Base-by-base conservation (phyloP, 2,113 vertebrate genomes). In the Tetrao urogallus region DNA sequence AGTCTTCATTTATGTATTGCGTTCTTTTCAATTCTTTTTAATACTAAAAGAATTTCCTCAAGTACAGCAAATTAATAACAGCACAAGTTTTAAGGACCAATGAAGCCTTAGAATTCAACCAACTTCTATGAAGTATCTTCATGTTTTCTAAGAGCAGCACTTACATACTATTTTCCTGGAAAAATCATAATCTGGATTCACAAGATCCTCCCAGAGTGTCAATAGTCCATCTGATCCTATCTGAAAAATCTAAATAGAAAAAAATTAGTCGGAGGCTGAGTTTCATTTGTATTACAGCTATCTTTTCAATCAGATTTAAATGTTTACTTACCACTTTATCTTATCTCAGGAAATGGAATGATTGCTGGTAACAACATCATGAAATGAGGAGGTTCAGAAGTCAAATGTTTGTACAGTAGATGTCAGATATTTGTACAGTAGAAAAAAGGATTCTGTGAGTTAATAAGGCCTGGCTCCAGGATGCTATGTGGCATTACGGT, bases 321-420 rank as follows among this genome's bases (percentile, higher is more conserved):
- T 13, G 71, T 70, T 50, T 57, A 48, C 25, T 57, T 40, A 19
- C 21, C n/a, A n/a, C n/a, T 74, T 83, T 73, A 54, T 11, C 20
- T 63, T 88, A 42, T 70, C 28, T 81, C 47, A 64, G 69, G 83
- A 92, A 95, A 74, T 18, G 56, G 28, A 58, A 90, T 15, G 36
- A 70, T 67, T 83, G 21, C 50, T 86, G 83, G 66, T 70, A 80
- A 86, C 54, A 86, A 66, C 86, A 73, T 16, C 30, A 71, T 83
- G 72, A 95, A 93, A 95, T 47, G 3, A 58, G n/a, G 88, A 81
- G 21, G 21, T 90, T 77, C 14, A 74, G 56, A 58, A 66, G 63
- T 4, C 17, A 25, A 38, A 65, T 22, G n/a, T 84, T 77, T 34
- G 15, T 40, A 40, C 48, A 71, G 56, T 25, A 54, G 73, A 84